Evolutionary conservation across 2,888 invertebrate genomes (phyloP).

Genomic region (Rosalia funebris): DNA sequence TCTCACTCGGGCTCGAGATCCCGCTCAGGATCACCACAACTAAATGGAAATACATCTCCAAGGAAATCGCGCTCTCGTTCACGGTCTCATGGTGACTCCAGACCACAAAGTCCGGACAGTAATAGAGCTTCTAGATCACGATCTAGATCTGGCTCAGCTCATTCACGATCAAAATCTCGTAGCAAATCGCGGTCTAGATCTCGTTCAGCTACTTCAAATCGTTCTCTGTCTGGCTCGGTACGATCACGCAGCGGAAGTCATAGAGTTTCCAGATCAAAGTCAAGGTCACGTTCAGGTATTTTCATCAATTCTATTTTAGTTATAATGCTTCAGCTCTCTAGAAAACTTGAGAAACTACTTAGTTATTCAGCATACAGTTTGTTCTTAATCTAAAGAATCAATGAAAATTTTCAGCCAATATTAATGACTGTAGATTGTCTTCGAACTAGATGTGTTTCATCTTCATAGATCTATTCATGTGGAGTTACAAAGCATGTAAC

Average conservation of each 20-base stretch:
- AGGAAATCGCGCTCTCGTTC: conserved; percentile 46
- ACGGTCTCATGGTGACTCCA: conserved; percentile 46
- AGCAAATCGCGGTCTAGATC: conserved; percentile 43
- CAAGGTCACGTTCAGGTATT: conserved; percentile 49
- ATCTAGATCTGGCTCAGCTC: conserved; percentile 51
- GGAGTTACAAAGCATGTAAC: too few species aligned
- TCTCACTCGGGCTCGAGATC: conserved; percentile 55
- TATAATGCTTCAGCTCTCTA: too few species aligned
- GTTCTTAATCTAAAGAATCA: too few species aligned
- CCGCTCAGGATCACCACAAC: conserved; percentile 28
- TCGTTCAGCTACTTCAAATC: conserved; percentile 50
- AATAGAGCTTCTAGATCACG: conserved; percentile 52
- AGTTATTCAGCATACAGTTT: too few species aligned
- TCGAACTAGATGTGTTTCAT: too few species aligned
- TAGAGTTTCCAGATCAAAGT: conserved; percentile 40
- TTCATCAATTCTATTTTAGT: too few species aligned
- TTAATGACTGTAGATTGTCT: too few species aligned
- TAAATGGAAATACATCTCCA: conserved; percentile 18
- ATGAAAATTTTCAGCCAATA: too few species aligned
- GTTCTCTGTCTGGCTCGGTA: conserved; percentile 44
- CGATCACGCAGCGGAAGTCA: conserved; percentile 27
- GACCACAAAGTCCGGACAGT: conserved; percentile 50
- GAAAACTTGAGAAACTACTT: too few species aligned
- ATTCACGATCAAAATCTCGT: conserved; percentile 27
- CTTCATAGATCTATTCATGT: too few species aligned